Conservation (phyloP, 2,888 invertebrate genomes). For the Drosophila pseudotalamancana region DNA sequence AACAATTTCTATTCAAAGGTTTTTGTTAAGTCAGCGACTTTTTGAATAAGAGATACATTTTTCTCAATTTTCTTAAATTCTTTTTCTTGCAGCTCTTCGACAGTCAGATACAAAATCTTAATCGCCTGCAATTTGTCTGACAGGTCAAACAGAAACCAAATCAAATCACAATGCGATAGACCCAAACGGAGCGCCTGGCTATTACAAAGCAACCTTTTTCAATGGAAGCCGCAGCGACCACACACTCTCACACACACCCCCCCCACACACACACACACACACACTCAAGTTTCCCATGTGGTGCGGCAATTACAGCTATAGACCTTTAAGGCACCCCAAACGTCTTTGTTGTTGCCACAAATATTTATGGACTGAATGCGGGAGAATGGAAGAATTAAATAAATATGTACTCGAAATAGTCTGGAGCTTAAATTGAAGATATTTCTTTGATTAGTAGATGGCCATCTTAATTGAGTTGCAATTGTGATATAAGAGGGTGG, state of each 20-base stretch:
- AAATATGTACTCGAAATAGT: slow-evolving; percentile 10
- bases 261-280: slow-evolving; percentile 15
- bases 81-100: slow-evolving; percentile 24
- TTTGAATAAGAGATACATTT: too few relatives aligned
- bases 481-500: slow-evolving; percentile 46
- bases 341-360: slow-evolving; percentile 25
- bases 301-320: slow-evolving; percentile 29
- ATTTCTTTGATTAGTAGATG: slow-evolving; percentile 57
- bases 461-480: slow-evolving; percentile 76
- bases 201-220: slow-evolving; percentile 55
- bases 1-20: too few relatives aligned
- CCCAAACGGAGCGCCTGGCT: not conserved
- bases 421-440: slow-evolving; percentile 31
- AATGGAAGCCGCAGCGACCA: slow-evolving; percentile 27
- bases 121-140: slow-evolving; percentile 71
- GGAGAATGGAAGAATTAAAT: slow-evolving; percentile 4
- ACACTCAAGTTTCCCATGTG: slow-evolving; percentile 10
- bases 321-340: slow-evolving; percentile 16
- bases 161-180: slow-evolving; percentile 16
- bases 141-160: slow-evolving; percentile 21
- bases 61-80: slow-evolving; percentile 14
- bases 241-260: slow-evolving; percentile 13
- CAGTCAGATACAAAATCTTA: slow-evolving; percentile 69
- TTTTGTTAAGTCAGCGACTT: too few relatives aligned
- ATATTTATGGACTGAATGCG: slow-evolving; percentile 36